phyloP scores from a whole-genome alignment of 2,113 vertebrate genomes.

The Eptatretus burgeri region DNA sequence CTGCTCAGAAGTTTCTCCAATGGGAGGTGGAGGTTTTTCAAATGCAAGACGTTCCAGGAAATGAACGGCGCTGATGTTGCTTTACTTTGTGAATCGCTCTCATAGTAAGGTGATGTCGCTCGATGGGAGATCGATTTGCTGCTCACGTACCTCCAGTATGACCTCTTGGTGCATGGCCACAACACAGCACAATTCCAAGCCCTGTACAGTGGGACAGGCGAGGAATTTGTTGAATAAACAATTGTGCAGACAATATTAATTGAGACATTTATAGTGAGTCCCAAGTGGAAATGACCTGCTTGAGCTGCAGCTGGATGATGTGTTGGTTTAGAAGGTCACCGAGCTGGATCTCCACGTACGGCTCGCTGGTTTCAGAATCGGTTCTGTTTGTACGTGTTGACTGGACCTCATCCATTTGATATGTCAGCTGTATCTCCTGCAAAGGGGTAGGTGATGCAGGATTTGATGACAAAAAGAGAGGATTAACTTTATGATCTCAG shows the following conservation, averaged over 20 bases:
- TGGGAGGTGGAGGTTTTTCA: no score
- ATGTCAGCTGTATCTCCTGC: conserved; percentile 43
- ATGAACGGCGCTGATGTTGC: no score
- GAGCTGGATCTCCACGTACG: conserved; percentile 57
- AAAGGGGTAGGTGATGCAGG: neutral
- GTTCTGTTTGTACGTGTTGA: conserved; percentile 51
- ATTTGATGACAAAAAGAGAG: no score
- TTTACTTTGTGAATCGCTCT: conserved; percentile 9
- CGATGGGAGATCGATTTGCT: conserved; percentile 59
- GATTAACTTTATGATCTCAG: no score
- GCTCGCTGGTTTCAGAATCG: conserved; percentile 38
- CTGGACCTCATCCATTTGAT: conserved; percentile 62
- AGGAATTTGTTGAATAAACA: neutral
- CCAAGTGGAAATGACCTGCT: conserved; percentile 28
- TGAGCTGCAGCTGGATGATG: conserved; percentile 60
- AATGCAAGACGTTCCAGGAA: no score
- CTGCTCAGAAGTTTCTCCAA: no score
- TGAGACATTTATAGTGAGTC: no score
- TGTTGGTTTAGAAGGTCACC: conserved; percentile 43
- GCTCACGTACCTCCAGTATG: conserved; percentile 45
- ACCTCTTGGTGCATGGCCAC: conserved; percentile 65
- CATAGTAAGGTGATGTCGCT: conserved; percentile 83
- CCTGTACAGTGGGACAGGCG: conserved; percentile 18
- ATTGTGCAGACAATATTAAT: no score
- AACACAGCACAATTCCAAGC: conserved; percentile 62